These are phyloP conservation scores for Uria aalge DNA, from an alignment of 2,113 vertebrate species.

Conservation along the genomic window DNA sequence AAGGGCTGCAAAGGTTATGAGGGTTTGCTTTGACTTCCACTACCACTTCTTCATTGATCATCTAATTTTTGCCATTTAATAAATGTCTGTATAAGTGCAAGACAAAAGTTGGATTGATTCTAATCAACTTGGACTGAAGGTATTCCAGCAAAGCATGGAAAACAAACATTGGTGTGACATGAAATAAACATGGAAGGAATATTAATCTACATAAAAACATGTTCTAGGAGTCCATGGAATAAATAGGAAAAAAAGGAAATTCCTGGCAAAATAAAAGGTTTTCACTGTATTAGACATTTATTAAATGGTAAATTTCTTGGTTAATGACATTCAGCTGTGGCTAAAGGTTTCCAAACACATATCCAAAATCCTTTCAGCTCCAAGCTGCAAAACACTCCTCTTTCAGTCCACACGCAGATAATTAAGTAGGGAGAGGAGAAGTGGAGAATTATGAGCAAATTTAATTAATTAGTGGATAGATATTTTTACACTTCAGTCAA, in stretches of 20 bases:
- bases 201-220: not conserved
- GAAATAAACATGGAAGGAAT: not conserved
- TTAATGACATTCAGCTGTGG: not conserved
- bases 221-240: not conserved
- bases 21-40: slow-evolving; percentile 19
- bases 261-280: not conserved
- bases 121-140: not conserved
- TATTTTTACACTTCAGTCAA: not conserved
- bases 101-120: slow-evolving; percentile 18
- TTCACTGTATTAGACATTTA: not conserved
- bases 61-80: slow-evolving; percentile 37
- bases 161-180: not conserved
- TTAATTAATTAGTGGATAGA: not conserved
- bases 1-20: slow-evolving; percentile 42
- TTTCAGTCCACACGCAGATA: not conserved
- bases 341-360: not conserved
- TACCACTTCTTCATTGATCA: slow-evolving; percentile 31
- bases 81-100: not conserved
- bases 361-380: not conserved
- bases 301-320: not conserved
- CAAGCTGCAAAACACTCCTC: not conserved
- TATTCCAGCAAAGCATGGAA: not conserved
- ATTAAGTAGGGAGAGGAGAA: not conserved
- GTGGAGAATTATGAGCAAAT: not conserved
- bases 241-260: not conserved